Base-by-base conservation (phyloP, 1,140 invertebrate genomes). In the Drosophila auraria region DNA sequence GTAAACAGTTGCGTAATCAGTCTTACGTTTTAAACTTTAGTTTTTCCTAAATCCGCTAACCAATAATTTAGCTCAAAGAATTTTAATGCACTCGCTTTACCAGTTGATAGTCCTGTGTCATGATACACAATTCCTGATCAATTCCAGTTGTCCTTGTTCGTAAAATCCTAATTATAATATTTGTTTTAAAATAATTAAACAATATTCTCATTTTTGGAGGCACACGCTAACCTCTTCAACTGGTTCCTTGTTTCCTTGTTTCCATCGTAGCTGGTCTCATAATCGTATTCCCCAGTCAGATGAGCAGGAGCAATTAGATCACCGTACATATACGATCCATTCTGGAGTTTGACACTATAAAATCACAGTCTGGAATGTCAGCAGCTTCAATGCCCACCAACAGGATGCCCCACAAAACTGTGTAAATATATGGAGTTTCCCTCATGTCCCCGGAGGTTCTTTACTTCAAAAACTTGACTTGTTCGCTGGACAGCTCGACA, bases 271-370 rank as follows among this genome's bases (percentile, higher is more conserved):
- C 53, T 11, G 2, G 53, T 23, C 36, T 76, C 33, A 17, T 73
- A 82, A 30, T 80, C 42, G 42, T 80, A 91, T 33, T 51, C 15
- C 5, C 64, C 73, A 0, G 61, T 65, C 7, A 71, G n/a, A 9
- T 78, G 33, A 7, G 72, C 33, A 8, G 87, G 76, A 47, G 86
- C 74, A 9, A 90, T 14, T 5, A 83, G 15, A 9, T 53, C 38
- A 3, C 82, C 58, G 40, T 84, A 84, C 2, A 23, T 23, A 54
- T 87, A 91, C 1, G 83, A 77, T 36, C 87, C 83, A 56, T 91
- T 80, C 0, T 45, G 1, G 2, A 72, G 71, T 38, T 58, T 63
- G 14, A n/a, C 1, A 27, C 57, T 68, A 2, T 91, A 30, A 58
- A 91, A 15, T 65, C 42, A 25, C 87, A 91, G 17, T 49, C 51